Evolutionary conservation across 2,888 invertebrate genomes (phyloP), one percentile per base, ranked within the genome.

Genomic region (Troilus luridus): DNA sequence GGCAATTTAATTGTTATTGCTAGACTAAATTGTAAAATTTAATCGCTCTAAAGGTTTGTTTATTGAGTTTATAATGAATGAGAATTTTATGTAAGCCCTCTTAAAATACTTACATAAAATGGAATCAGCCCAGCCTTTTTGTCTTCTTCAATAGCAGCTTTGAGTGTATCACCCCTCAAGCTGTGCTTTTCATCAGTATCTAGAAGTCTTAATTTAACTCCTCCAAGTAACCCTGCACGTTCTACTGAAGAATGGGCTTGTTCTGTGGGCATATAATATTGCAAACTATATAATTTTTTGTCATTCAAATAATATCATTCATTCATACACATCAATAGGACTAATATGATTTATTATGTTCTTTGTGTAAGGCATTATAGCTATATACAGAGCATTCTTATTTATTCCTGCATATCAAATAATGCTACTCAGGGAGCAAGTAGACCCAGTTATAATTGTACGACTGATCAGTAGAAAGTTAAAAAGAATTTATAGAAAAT

Each of bases 201-300:
- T 88, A 99, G 94, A 0, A 96, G 95, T 27, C 97, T 95, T 93
- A 98, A 95, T 93, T 96, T 95, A 3, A 99, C 96, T 27, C 98
- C 98, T 3, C 98, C 98, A 91, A 99, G 94, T 81, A 98, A 95
- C 0, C 98, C 98, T 58, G 98, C 98, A 58, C 98, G 96, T 94
- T 99, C 98, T 12, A 99, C 98, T 0, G 98, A 98, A 2, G 98
- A 98, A 94, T 99, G 98, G 0, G 98, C 97, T 96, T 98, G 97
- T 93, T 96, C 97, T 97, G 94, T 14, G 93, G 93, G 92, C 21
- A 91, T 6, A 27, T 14, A 24, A 21, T 62, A 21, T 67, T 27
- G 0, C 14, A 24, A 14, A 27, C 6, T 19, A 27, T 24, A 72
- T 27, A 27, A 54, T 77, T 3, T 27, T 27, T 27, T 14, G 5